Conservation (phyloP, 2,113 vertebrate species). For the Platysteira castanea region DNA sequence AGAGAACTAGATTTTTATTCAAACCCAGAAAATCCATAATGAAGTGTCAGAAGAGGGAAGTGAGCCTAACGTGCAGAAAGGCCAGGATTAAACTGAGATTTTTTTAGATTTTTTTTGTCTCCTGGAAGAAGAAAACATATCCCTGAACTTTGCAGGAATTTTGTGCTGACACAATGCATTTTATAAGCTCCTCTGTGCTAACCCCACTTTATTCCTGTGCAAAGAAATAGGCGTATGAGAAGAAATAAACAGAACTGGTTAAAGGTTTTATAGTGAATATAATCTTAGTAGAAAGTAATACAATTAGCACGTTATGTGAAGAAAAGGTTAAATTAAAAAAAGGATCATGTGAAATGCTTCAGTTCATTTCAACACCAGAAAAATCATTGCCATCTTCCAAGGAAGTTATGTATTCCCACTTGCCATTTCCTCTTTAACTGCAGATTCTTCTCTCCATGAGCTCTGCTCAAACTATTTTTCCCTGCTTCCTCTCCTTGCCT, state of each 20-base stretch:
- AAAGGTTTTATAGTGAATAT: neutral
- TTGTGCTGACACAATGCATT: neutral
- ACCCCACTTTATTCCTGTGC: neutral
- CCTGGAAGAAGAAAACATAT: neutral
- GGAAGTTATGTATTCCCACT: neutral
- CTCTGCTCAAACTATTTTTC: neutral
- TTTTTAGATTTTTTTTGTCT: neutral
- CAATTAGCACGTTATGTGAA: neutral
- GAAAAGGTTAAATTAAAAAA: neutral
- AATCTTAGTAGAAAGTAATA: neutral
- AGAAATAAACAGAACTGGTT: neutral
- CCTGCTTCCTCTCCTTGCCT: neutral
- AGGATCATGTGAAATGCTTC: neutral
- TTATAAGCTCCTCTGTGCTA: neutral
- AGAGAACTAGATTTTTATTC: slow-evolving; percentile 37
- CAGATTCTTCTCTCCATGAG: neutral
- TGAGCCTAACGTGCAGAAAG: neutral
- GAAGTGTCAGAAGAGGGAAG: neutral
- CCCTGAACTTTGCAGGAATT: neutral
- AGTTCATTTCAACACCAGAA: neutral
- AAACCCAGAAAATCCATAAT: slow-evolving; percentile 1
- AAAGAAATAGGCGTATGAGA: neutral
- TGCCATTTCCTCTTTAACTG: neutral
- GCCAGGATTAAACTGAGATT: neutral
- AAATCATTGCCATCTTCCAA: neutral